Base-by-base conservation (phyloP, 2,797 vertebrate genomes). In the Borostomias antarcticus region DNA sequence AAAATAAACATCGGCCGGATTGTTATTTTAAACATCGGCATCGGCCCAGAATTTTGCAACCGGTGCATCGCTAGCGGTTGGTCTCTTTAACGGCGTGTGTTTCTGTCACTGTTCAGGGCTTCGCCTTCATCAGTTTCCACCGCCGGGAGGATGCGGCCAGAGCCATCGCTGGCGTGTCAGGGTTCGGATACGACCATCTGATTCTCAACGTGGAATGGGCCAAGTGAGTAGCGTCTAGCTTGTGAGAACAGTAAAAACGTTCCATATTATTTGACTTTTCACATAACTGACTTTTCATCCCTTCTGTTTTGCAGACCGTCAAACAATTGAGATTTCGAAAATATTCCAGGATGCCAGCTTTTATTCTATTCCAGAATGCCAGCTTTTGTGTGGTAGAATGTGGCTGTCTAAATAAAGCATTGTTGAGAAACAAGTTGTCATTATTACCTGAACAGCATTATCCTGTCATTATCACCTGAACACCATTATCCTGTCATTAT, bases 151-250 rank as follows among this genome's bases (percentile, higher is more conserved):
- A 98, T 0, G 97, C 97, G 0, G 94, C 96, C 0, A 90, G 96
- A 1, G 96, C 96, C 66, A 98, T 98, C 0, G 94, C 94, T 0
- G 96, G 96, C 0, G 97, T 98, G 50, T 98, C 96, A 0, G 96
- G 96, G 63, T 98, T 98, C 0, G 97, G 96, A 87, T 98, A 98
- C 0, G 96, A 98, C 86, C 96, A 98, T 85, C 91, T 98, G 57
- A 98, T 98, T 90, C 96, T 98, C 81, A 99, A 97, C 0, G 97
- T 98, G 60, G 97, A 98, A 86, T 98, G 97, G 97, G 97, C 96
- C 83, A 98, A 98, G 97, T 98, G 84, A 94, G 96, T 89, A 0
- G 2, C 48, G 5, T 35, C 13, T 2, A 13, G 2, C 56, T 23
- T 21, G 21, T 40, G 33, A 17, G 8, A 19, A 11, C 6, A 43